These are phyloP conservation scores for Tyto alba DNA, from an alignment of 2,113 vertebrate genomes.

Conservation along the genomic window DNA sequence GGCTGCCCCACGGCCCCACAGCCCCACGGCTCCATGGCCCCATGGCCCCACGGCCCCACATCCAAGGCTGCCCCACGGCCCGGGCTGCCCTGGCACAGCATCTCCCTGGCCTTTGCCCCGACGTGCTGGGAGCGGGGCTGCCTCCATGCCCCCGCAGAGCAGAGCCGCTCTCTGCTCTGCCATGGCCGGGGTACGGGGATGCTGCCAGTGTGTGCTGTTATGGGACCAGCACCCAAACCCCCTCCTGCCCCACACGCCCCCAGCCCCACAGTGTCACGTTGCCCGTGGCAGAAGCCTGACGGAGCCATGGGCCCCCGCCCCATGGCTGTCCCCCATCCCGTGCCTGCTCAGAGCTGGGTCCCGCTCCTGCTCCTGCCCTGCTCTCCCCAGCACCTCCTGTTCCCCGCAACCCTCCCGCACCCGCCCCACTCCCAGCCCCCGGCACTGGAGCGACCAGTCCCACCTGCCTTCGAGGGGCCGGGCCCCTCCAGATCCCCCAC, in stretches of 20 bases:
- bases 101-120: neutral
- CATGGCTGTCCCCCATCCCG: no score
- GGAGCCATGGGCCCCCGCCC: neutral
- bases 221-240: neutral
- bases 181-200: neutral
- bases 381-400: neutral
- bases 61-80: neutral
- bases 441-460: no score
- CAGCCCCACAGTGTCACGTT: neutral
- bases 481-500: fast-evolving
- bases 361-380: neutral
- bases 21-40: neutral
- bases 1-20: neutral
- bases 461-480: neutral
- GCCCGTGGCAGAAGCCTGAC: neutral
- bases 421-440: neutral
- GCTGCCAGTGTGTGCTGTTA: fast-evolving
- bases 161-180: neutral
- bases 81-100: fast-evolving
- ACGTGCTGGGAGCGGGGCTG: neutral
- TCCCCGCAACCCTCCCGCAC: fast-evolving
- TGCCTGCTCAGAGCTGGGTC: neutral
- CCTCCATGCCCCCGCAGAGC: fast-evolving
- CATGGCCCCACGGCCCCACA: neutral
- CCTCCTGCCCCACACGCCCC: neutral